A percentile compares a stretch with the other conserved stretches of the same genome.
Evolutionary conservation across 1,140 invertebrate genomes (phyloP).

Genomic region (Agrypnia vestita): DNA sequence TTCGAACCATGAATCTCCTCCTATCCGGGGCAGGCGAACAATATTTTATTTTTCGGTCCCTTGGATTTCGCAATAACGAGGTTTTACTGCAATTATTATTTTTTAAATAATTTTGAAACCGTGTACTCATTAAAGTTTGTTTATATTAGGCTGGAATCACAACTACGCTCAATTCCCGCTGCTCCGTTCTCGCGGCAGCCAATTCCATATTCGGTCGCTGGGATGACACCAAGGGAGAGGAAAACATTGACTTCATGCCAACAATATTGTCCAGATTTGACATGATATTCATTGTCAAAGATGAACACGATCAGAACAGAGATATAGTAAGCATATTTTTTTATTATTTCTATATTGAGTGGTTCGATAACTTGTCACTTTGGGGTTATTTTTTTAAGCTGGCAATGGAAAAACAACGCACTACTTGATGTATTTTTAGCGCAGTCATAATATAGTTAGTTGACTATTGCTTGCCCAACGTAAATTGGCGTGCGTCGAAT

Average conservation of each 20-base stretch:
- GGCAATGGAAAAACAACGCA: too few relatives aligned
- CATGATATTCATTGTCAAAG: slow-evolving; percentile 99
- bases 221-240: slow-evolving; percentile 98
- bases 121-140: background rate
- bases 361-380: too few relatives aligned
- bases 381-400: too few relatives aligned
- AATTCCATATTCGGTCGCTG: slow-evolving; percentile 99
- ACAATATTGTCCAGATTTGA: slow-evolving; percentile 99
- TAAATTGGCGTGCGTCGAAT: too few relatives aligned
- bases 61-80: too few relatives aligned
- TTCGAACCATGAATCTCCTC: too few relatives aligned
- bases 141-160: slow-evolving; percentile 92
- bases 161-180: slow-evolving; percentile 97
- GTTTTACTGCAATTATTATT: background rate
- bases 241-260: slow-evolving; percentile 99
- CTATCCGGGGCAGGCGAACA: too few relatives aligned
- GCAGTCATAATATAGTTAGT: too few relatives aligned
- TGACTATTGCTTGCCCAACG: too few relatives aligned
- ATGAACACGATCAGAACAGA: slow-evolving; percentile 91
- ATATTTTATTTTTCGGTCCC: too few relatives aligned
- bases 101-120: background rate
- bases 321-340: slow-evolving; percentile 88
- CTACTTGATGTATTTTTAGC: too few relatives aligned
- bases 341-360: too few relatives aligned
- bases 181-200: slow-evolving; percentile 98